Evolutionary conservation across 2,888 invertebrate species (phyloP).

Genomic region (Odontomyia ornata): DNA sequence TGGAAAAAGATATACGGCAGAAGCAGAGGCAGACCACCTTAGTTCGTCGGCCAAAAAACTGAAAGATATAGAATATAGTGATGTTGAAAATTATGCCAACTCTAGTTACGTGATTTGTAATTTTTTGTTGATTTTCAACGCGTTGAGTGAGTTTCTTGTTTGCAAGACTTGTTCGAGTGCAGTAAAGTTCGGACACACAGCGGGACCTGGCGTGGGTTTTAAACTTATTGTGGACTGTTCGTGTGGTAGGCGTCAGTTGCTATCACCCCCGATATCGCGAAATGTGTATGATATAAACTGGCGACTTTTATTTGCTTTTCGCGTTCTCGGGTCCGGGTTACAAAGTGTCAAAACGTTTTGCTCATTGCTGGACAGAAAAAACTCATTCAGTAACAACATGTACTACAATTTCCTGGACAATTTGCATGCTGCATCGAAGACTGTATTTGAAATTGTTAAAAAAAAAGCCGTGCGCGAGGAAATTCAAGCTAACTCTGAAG

Average conservation of each 20-base stretch:
- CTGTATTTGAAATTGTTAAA: not conserved
- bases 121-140: slow-evolving; percentile 2
- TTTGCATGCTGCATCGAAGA: not conserved
- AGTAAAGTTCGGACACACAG: not conserved
- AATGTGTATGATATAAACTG: too few species aligned
- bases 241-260: too few species aligned
- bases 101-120: not conserved
- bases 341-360: slow-evolving; percentile 11
- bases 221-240: slow-evolving; percentile 3
- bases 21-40: too few species aligned
- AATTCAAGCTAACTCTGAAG: too few species aligned
- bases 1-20: not conserved
- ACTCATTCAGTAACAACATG: not conserved
- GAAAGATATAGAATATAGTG: not conserved
- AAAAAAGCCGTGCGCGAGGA: not conserved
- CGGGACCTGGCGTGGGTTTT: slow-evolving; percentile 4
- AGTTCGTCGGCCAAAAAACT: slow-evolving; percentile 8
- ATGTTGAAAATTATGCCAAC: not conserved
- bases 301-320: too few species aligned
- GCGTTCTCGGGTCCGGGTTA: too few species aligned
- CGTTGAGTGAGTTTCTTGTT: slow-evolving; percentile 17
- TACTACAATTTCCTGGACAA: slow-evolving; percentile 10
- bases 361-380: not conserved
- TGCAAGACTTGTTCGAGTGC: slow-evolving; percentile 5
- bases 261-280: too few species aligned